Conservation (phyloP, 92 coral and sea anemone genomes). For the Zoanthus solanderi region DNA sequence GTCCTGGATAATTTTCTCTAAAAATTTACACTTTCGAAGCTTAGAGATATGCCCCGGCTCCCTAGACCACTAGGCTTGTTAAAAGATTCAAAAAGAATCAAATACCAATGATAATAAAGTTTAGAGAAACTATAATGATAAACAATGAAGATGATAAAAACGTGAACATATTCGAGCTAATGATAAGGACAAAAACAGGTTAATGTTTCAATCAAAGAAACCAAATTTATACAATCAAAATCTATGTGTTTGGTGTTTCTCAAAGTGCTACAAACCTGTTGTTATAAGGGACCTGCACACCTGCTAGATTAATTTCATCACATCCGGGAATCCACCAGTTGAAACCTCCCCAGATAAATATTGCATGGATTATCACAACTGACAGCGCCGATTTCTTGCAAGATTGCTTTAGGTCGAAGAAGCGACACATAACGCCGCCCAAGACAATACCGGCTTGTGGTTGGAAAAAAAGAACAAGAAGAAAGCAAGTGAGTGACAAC, state of each 20-base stretch:
- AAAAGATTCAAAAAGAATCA: too few relatives aligned
- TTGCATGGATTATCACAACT: constrained; percentile 9
- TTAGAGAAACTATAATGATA: too few relatives aligned
- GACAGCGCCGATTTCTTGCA: constrained; percentile 29
- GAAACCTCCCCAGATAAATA: neutral
- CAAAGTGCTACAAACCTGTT: constrained; percentile 18
- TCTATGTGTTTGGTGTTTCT: neutral
- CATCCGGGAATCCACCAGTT: constrained; percentile 50
- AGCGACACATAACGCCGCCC: neutral
- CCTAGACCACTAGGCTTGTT: too few relatives aligned
- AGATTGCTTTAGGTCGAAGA: constrained; percentile 13
- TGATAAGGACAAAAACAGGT: too few relatives aligned
- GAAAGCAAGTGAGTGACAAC: neutral
- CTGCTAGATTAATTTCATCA: constrained; percentile 9
- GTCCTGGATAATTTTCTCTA: too few relatives aligned
- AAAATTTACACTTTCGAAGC: too few relatives aligned
- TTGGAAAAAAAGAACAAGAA: neutral
- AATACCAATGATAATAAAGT: too few relatives aligned
- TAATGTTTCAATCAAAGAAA: too few relatives aligned
- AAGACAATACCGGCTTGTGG: neutral
- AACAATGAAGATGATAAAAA: too few relatives aligned
- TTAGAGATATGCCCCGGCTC: too few relatives aligned
- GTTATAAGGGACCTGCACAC: constrained; percentile 12
- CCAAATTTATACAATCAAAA: neutral
- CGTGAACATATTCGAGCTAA: too few relatives aligned